These are phyloP conservation scores for Carterocephalus palaemon DNA, from an alignment of 2,888 invertebrate species.

Conservation along the genomic window DNA sequence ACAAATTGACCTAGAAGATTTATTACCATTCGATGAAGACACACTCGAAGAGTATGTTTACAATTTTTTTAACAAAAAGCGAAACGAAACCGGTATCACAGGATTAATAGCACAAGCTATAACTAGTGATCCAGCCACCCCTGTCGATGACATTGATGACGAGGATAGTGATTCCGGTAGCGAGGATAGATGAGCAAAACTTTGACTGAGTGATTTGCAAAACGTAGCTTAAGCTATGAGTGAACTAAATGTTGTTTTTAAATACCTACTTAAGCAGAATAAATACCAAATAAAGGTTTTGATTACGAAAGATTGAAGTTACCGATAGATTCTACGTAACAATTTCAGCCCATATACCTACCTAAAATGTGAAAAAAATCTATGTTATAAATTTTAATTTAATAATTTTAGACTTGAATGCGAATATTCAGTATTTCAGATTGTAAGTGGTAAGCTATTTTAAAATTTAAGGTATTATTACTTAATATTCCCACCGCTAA, in stretches of 20 bases:
- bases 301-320: slow-evolving; percentile 38
- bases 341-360: no score
- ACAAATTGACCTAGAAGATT: slow-evolving; percentile 63
- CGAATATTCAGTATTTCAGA: no score
- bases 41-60: slow-evolving; percentile 63
- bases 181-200: slow-evolving; percentile 46
- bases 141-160: slow-evolving; percentile 51
- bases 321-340: slow-evolving; percentile 28
- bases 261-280: slow-evolving; percentile 44
- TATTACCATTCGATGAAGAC: slow-evolving; percentile 67
- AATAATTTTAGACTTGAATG: no score
- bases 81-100: slow-evolving; percentile 62
- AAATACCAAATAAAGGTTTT: slow-evolving; percentile 50
- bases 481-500: no score
- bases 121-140: slow-evolving; percentile 52
- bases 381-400: not conserved
- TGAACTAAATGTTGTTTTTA: no score
- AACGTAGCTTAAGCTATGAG: slow-evolving; percentile 36
- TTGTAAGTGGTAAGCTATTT: no score
- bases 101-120: slow-evolving; percentile 63
- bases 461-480: no score
- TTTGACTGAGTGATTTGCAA: slow-evolving; percentile 27
- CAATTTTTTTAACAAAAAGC: slow-evolving; percentile 58
- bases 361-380: not conserved
- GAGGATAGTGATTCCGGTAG: slow-evolving; percentile 47